phyloP scores from a whole-genome alignment of 2,888 invertebrate species.

The Acanthococcus lagerstroemiae region DNA sequence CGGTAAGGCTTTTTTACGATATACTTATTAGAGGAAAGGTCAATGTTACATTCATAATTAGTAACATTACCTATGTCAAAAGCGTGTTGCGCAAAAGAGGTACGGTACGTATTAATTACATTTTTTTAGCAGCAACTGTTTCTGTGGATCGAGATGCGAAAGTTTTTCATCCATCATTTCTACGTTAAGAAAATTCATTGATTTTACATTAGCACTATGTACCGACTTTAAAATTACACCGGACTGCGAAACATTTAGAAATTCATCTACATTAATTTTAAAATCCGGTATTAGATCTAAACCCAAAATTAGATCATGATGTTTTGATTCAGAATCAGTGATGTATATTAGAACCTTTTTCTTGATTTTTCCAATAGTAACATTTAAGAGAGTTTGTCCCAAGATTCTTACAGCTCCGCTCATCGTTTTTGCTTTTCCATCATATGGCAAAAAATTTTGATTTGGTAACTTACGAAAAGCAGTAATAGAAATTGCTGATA shows the following conservation, averaged over 20 bases:
- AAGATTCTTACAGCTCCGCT: not conserved
- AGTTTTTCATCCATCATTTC: not conserved
- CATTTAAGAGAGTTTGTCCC: not conserved
- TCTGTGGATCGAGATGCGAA: not conserved
- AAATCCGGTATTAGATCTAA: not conserved
- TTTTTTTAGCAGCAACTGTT: not conserved
- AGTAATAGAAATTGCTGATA: not conserved
- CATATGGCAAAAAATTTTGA: not conserved
- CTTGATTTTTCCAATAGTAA: not conserved
- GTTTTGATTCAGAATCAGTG: not conserved
- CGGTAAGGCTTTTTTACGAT: constrained; percentile 21
- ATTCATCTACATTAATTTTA: not conserved
- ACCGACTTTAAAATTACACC: not conserved
- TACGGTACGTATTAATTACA: not conserved
- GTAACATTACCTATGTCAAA: constrained; percentile 6
- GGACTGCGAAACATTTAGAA: not conserved
- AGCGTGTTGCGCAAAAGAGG: not conserved
- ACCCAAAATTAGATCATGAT: not conserved
- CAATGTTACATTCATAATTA: not conserved
- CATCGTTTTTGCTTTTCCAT: not conserved
- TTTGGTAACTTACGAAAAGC: not conserved
- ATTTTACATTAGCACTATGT: not conserved
- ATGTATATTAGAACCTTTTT: not conserved
- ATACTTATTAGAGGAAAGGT: not conserved
- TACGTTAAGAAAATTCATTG: not conserved